Base-by-base conservation (phyloP, 2,797 vertebrate genomes). In the Borostomias antarcticus region DNA sequence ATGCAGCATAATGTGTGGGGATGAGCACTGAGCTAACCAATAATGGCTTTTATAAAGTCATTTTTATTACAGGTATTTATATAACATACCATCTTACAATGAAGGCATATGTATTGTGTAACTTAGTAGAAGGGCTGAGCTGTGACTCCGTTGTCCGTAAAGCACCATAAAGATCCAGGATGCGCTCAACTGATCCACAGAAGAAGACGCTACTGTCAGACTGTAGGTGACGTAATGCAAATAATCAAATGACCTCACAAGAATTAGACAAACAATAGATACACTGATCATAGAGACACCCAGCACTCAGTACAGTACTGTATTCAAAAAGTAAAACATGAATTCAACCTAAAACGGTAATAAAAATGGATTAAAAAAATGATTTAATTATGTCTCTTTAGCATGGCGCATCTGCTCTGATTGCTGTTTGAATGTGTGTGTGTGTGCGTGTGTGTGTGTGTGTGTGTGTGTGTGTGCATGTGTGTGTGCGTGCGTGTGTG, bases 1-100 rank as follows among this genome's bases (percentile, higher is more conserved):
- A 86, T 87, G 84, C 81, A 78, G 69, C 65, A 67, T 56, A 57
- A 52, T 57, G 13, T 47, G 1, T 1, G 23, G 7, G 54, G 60
- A 47, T 5, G 8, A 7, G 26, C 5, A 13, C 62, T 58, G 19
- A 33, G 54, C 15, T 21, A n/a, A 15, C 15, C 28, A 32, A 33
- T 21, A 25, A 51, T 50, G 8, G n/a, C n/a, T n/a, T n/a, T n/a
- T n/a, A n/a, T n/a, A n/a, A n/a, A n/a, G n/a, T n/a, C n/a, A n/a
- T n/a, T n/a, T n/a, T n/a, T n/a, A n/a, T n/a, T n/a, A n/a, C n/a
- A n/a, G n/a, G n/a, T n/a, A n/a, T n/a, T n/a, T n/a, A n/a, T n/a
- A n/a, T n/a, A n/a, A n/a, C n/a, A n/a, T n/a, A n/a, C n/a, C n/a
- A n/a, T n/a, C n/a, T n/a, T n/a, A n/a, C n/a, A n/a, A n/a, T n/a